Evolutionary conservation across 2,113 vertebrate species (phyloP).

Genomic region (Uria lomvia): DNA sequence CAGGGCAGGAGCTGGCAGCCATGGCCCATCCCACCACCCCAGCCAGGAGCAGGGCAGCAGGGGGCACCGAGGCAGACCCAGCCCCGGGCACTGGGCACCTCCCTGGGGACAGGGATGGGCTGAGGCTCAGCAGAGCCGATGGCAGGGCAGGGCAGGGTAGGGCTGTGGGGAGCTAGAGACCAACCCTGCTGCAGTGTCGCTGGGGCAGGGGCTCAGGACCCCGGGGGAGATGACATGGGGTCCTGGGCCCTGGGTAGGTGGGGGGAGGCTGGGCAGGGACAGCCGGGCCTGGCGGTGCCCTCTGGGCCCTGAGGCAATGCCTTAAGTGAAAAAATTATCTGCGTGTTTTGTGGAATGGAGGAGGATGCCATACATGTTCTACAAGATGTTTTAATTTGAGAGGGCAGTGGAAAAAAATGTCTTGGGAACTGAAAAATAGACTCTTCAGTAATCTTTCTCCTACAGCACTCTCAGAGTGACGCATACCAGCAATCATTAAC

Average conservation of each 20-base stretch:
- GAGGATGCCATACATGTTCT: background rate
- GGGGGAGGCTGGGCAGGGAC: background rate
- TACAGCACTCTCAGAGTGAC: background rate
- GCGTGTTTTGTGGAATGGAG: background rate
- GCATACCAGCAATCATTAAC: constrained; percentile 25
- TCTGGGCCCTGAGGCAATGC: fast-evolving
- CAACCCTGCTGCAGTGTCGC: fast-evolving
- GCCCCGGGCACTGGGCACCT: fast-evolving
- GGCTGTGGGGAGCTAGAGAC: background rate
- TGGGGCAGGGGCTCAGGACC: background rate
- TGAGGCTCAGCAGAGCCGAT: fast-evolving
- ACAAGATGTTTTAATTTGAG: background rate
- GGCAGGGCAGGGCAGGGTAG: background rate
- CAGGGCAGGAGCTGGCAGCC: background rate
- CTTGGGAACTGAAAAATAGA: background rate
- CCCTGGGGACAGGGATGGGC: too few species aligned
- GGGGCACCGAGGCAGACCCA: background rate
- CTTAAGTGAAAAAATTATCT: background rate
- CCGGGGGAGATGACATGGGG: too few species aligned
- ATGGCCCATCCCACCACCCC: background rate
- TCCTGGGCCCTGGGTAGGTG: background rate
- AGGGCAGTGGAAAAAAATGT: background rate
- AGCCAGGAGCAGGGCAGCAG: background rate
- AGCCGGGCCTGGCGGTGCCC: background rate
- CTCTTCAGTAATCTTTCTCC: background rate